These are phyloP conservation scores for Larimichthys crocea DNA, from an alignment of 2,113 vertebrate species.

Conservation along the genomic window DNA sequence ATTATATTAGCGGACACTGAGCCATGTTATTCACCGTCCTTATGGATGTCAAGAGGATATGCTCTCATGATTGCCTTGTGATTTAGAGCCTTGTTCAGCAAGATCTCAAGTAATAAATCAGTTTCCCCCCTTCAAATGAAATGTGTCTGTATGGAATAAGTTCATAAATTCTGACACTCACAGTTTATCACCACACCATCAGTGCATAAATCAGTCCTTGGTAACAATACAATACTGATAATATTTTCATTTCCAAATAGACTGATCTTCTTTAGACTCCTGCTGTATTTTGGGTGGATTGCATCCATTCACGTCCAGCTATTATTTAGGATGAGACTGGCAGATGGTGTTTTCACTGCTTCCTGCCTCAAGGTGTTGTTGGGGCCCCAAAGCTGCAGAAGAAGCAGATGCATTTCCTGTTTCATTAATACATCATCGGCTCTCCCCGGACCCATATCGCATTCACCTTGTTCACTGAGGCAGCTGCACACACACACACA, in stretches of 20 bases:
- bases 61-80: constrained; percentile 35
- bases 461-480: constrained; percentile 32
- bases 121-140: constrained; percentile 12
- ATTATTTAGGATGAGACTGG: constrained; percentile 20
- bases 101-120: constrained; percentile 36
- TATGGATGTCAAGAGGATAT: constrained; percentile 16
- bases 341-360: constrained; percentile 46
- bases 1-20: background rate
- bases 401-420: constrained; percentile 51
- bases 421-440: constrained; percentile 58
- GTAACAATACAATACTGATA: constrained; percentile 7
- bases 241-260: background rate
- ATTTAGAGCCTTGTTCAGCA: constrained; percentile 36
- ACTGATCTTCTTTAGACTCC: background rate
- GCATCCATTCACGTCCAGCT: constrained; percentile 13
- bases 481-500: constrained; percentile 6
- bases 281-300: background rate
- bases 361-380: constrained; percentile 41
- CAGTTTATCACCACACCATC: constrained; percentile 29
- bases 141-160: constrained; percentile 25
- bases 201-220: constrained; percentile 21
- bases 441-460: constrained; percentile 51
- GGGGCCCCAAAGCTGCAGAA: constrained; percentile 22
- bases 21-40: constrained; percentile 10
- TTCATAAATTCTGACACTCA: constrained; percentile 31